Conservation (phyloP, 2,797 vertebrate genomes). For the Myotis findleyi region DNA sequence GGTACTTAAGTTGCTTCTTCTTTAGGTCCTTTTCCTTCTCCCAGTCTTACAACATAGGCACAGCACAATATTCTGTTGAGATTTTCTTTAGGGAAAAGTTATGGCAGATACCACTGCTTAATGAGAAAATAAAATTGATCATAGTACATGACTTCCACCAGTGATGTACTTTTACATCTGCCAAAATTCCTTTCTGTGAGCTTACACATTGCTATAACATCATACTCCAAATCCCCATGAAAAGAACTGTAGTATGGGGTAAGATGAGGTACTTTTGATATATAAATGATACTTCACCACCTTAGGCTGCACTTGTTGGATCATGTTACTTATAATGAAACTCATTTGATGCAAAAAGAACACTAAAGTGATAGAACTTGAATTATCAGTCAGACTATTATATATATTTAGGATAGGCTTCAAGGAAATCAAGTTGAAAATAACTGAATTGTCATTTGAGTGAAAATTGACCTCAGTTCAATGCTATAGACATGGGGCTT, state of each 20-base stretch:
- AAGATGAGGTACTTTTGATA: neutral
- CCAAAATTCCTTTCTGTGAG: neutral
- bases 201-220: neutral
- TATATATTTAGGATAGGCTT: neutral
- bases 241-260: neutral
- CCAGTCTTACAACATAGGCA: neutral
- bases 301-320: neutral
- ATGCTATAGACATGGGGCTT: neutral
- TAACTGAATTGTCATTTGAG: neutral
- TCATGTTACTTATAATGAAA: neutral
- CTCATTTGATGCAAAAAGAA: neutral
- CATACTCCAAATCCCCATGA: neutral
- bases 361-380: neutral
- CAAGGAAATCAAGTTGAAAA: neutral
- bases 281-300: neutral
- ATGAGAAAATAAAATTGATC: constrained; percentile 7
- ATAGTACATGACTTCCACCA: neutral
- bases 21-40: neutral
- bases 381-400: neutral
- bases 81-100: neutral
- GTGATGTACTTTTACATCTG: neutral
- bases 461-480: neutral
- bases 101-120: neutral
- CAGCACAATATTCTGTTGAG: neutral
- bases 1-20: neutral